Evolutionary conservation across 1,140 invertebrate species (phyloP).

Genomic region (Drosophila chauvacae): DNA sequence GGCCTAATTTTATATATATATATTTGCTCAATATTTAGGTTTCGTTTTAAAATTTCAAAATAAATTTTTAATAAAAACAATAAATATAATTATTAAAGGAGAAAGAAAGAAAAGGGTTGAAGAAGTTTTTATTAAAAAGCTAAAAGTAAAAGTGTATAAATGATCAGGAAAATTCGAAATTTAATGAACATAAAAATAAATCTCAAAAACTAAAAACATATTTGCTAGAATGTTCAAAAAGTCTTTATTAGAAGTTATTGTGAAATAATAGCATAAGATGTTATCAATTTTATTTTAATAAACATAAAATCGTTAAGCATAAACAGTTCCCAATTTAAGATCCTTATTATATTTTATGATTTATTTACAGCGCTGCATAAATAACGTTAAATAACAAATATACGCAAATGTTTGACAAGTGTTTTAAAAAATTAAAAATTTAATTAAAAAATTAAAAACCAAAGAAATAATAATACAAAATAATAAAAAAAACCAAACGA

Average conservation of each 20-base stretch:
- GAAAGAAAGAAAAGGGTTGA: no score
- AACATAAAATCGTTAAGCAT: not conserved
- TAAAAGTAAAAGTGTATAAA: no score
- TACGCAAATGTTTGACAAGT: constrained; percentile 34
- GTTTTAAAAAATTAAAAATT: constrained; percentile 10
- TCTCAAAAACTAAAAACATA: no score
- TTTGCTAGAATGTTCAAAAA: not conserved
- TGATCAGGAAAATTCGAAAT: no score
- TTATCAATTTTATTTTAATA: not conserved
- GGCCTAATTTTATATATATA: no score
- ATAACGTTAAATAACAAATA: constrained; percentile 50
- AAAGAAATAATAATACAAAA: not conserved
- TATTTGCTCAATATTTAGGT: no score
- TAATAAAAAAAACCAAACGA: not conserved
- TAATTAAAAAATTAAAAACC: constrained; percentile 9
- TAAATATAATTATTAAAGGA: no score
- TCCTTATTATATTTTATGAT: constrained; percentile 7
- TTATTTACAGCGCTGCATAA: constrained; percentile 58
- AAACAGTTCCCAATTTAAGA: not conserved
- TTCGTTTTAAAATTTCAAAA: no score
- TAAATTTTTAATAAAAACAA: no score
- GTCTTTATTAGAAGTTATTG: not conserved
- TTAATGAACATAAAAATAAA: no score
- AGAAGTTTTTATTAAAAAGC: no score
- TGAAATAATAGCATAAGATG: not conserved